Conservation (phyloP, 2,113 vertebrate species). For the Platichthys stellatus region DNA sequence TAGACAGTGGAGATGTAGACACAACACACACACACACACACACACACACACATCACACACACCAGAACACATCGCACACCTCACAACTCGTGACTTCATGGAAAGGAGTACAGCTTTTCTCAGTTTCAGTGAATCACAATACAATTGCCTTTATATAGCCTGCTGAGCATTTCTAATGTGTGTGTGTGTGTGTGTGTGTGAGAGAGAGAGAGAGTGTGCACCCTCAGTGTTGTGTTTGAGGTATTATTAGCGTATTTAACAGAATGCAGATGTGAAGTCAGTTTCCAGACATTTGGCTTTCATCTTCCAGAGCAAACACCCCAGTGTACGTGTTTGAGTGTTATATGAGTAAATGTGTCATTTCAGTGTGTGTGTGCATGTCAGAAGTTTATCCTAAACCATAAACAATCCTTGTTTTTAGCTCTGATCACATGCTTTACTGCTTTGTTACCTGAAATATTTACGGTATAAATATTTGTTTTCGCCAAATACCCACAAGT, state of each 20-base stretch:
- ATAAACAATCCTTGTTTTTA: background rate
- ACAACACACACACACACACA: constrained; percentile 1
- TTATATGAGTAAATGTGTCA: constrained; percentile 3
- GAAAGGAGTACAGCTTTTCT: constrained; percentile 21
- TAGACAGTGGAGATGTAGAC: constrained; percentile 21
- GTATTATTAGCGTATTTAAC: constrained; percentile 68
- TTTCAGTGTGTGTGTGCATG: background rate
- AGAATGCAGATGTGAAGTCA: constrained; percentile 68
- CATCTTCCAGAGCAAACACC: constrained; percentile 52
- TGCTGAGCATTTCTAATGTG: constrained; percentile 35
- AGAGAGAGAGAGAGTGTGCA: constrained; percentile 7
- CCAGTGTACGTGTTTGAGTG: constrained; percentile 6
- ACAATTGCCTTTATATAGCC: constrained; percentile 26
- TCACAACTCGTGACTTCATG: constrained; percentile 28
- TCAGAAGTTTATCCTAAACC: constrained; percentile 21
- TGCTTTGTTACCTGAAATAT: background rate
- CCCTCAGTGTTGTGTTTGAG: constrained; percentile 32
- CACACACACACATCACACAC: background rate
- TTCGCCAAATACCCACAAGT: constrained; percentile 1
- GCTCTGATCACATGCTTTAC: too few species aligned
- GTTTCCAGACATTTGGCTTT: constrained; percentile 64
- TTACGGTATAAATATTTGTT: background rate
- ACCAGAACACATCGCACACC: background rate
- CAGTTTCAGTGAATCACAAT: constrained; percentile 39
- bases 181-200: constrained; percentile 32